Evolutionary conservation across 2,888 invertebrate species (phyloP), one percentile per base, ranked within the genome.

Genomic region (Leptopilina syphax): DNA sequence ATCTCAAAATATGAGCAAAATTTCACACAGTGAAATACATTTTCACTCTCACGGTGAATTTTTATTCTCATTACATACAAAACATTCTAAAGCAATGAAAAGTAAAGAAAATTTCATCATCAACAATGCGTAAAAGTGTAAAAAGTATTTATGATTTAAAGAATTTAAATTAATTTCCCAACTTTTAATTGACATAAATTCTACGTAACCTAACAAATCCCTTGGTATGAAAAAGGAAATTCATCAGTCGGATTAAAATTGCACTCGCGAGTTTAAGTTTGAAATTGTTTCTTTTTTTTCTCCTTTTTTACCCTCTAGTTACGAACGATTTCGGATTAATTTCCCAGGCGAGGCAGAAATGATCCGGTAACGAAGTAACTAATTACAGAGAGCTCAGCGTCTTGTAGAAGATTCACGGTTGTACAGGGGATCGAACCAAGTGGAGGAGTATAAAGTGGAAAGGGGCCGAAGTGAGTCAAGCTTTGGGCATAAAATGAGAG

Each of bases 361-460:
- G 81, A 82, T 80, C 65, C 47, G 79, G 82, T 79, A 83, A 83
- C 82, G 83, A 82, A 83, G 83, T 84, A 85, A 83, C 85, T 85
- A 85, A 86, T 86, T 85, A 85, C 86, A 81, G 81, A 83, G 83
- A 81, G 80, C 10, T 66, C n/a, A 73, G 57, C 57, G 73, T 57
- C 73, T 73, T 34, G 34, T 27, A 73, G 24, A 73, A 73, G 70
- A 57, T 54, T 57, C n/a, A 27, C n/a, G 3, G 34, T 3, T 57
- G 34, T 60, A 60, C 60, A 63, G 63, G 63, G 63, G 63, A 63
- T 63, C 63, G 24, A 63, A 63, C 24, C 24, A 3, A 6, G 63
- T 34, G 34, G 2, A 9, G 70, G 27, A 27, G 13, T 63, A n/a
- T n/a, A 50, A 24, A 24, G 13, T 70, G 6, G 6, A 65, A 34